Conservation (phyloP, 2,113 vertebrate species). For the Dipodomys spectabilis region DNA sequence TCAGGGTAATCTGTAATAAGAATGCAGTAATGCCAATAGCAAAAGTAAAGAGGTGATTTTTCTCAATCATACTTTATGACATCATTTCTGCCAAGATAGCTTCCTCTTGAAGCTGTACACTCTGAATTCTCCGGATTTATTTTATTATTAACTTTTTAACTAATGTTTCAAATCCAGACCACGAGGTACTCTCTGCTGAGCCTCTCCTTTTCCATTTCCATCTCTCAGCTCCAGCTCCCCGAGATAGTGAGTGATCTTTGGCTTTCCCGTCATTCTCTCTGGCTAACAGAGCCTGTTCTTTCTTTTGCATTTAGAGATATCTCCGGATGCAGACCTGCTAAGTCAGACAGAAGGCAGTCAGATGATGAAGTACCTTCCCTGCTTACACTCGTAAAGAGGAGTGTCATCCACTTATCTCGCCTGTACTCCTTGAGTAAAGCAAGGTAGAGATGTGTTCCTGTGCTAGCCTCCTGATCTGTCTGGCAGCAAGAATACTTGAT, state of each 20-base stretch:
- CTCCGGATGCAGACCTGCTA: conserved; percentile 51
- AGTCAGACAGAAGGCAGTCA: conserved; percentile 34
- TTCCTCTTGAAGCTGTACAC: not conserved
- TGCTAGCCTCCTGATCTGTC: not conserved
- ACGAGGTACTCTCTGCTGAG: not conserved
- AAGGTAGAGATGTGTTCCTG: conserved; percentile 14
- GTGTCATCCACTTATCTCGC: conserved; percentile 35
- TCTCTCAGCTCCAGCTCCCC: conserved; percentile 9
- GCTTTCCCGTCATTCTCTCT: conserved; percentile 27
- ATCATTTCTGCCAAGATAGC: conserved; percentile 30
- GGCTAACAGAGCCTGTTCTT: conserved; percentile 34
- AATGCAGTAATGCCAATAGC: not conserved
- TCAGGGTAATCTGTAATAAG: conserved; percentile 29
- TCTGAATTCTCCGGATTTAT: conserved; percentile 31
- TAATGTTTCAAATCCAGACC: not conserved
- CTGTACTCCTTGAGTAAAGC: conserved; percentile 37
- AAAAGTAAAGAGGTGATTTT: conserved; percentile 10
- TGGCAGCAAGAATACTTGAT: conserved; percentile 33
- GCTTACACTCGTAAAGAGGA: conserved; percentile 42
- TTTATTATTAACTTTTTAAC: not conserved
- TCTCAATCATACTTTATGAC: not conserved
- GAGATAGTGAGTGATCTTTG: conserved; percentile 44
- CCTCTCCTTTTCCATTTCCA: conserved; percentile 32
- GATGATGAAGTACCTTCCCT: conserved; percentile 46
- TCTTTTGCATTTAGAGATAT: conserved; percentile 63